Percentiles rank a stretch among this genome's conserved stretches.
These are phyloP conservation scores for Tigriopus californicus DNA, from an alignment of 2,888 invertebrate genomes.

Conservation along the genomic window DNA sequence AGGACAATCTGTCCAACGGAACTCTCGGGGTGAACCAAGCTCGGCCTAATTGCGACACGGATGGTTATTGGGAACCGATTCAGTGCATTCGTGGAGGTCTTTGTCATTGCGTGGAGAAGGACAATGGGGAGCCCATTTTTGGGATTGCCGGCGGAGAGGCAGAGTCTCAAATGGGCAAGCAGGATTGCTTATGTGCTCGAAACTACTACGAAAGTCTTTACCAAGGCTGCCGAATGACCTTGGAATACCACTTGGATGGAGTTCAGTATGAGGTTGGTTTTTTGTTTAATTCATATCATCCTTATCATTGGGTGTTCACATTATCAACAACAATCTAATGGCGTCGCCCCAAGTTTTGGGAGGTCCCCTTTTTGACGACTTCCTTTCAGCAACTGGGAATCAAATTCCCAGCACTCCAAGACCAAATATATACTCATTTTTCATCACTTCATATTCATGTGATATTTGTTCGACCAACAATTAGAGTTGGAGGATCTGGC, in stretches of 20 bases:
- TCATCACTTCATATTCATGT: too few relatives aligned
- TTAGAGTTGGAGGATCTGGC: too few relatives aligned
- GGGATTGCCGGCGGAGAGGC: background rate
- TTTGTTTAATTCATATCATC: too few relatives aligned
- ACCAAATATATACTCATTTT: too few relatives aligned
- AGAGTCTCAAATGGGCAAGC: background rate
- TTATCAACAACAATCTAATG: too few relatives aligned
- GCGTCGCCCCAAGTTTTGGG: too few relatives aligned
- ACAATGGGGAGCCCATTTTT: conserved; percentile 1
- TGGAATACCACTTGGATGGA: background rate
- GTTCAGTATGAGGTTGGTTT: background rate
- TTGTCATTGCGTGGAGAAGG: conserved; percentile 4
- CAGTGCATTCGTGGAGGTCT: conserved; percentile 3
- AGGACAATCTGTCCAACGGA: background rate
- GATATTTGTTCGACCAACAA: too few relatives aligned
- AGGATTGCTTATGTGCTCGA: conserved; percentile 1
- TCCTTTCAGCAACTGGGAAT: too few relatives aligned
- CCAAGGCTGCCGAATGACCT: background rate
- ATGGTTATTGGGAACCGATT: background rate
- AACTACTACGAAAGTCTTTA: background rate
- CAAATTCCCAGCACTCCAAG: too few relatives aligned
- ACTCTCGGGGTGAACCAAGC: background rate
- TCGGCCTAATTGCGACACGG: background rate
- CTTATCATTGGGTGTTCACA: too few relatives aligned
- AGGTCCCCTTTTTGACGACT: too few relatives aligned